Percentiles rank a stretch among this genome's conserved stretches.
phyloP scores from a whole-genome alignment of 2,888 invertebrate genomes.

The Drosophila acutilabella region DNA sequence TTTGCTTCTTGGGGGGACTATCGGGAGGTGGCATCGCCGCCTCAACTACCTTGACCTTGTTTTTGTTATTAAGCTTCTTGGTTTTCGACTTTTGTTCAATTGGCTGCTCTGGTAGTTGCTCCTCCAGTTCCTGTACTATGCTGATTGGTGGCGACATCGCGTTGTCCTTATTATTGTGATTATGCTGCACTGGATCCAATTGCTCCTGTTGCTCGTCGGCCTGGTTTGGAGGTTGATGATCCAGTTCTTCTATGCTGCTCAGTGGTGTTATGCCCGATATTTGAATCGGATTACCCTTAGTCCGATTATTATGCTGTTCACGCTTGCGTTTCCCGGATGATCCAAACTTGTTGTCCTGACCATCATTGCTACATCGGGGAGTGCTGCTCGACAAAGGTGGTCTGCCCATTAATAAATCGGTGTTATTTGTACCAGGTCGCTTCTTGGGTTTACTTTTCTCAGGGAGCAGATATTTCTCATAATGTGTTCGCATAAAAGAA shows the following conservation, averaged over 20 bases:
- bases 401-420: neutral
- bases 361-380: conserved; percentile 5
- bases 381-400: conserved; percentile 47
- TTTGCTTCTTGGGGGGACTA: neutral
- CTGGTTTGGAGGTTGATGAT: neutral
- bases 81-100: neutral
- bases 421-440: neutral
- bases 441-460: conserved; percentile 12
- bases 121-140: neutral
- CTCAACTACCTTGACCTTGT: neutral
- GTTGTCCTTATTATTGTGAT: too few species aligned
- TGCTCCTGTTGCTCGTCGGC: neutral
- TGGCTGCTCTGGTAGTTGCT: neutral
- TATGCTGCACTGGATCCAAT: neutral
- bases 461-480: neutral
- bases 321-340: neutral
- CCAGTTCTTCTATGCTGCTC: conserved; percentile 4
- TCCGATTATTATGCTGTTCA: neutral
- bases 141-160: neutral
- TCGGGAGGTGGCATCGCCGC: neutral
- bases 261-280: conserved; percentile 25
- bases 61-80: conserved; percentile 2
- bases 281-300: conserved; percentile 1
- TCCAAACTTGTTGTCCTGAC: neutral
- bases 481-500: conserved; percentile 23